Percentiles rank a stretch among this genome's conserved stretches.
phyloP scores from a whole-genome alignment of 1,140 invertebrate genomes.

The Whitmania pigra region DNA sequence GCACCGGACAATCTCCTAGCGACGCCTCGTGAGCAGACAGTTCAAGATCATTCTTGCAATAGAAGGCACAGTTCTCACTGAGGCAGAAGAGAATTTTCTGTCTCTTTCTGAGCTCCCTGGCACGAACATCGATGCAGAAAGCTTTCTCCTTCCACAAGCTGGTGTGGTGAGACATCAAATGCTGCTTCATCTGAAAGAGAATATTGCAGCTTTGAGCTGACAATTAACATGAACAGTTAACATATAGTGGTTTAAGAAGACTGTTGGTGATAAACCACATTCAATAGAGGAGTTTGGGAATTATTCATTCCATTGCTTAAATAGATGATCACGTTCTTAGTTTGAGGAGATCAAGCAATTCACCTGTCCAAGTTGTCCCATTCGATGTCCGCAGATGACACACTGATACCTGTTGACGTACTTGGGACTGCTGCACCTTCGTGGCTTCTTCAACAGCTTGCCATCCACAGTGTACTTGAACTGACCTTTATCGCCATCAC shows the following conservation, averaged over 20 bases:
- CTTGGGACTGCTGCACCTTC: neutral
- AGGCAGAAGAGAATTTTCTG: slow-evolving; percentile 18
- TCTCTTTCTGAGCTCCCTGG: slow-evolving; percentile 14
- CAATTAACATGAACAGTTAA: too few species aligned
- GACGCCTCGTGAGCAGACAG: neutral
- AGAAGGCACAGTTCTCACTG: slow-evolving; percentile 5
- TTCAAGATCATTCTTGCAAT: slow-evolving; percentile 14
- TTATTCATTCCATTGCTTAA: neutral
- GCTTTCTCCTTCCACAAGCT: neutral
- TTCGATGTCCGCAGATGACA: neutral
- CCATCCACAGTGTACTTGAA: slow-evolving; percentile 9
- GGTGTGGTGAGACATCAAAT: neutral
- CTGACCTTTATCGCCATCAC: neutral
- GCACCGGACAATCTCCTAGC: neutral
- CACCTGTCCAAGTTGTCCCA: neutral
- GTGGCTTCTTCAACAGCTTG: neutral
- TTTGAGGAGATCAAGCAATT: neutral
- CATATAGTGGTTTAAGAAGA: too few species aligned
- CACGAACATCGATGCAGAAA: slow-evolving; percentile 16
- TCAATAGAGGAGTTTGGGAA: too few species aligned
- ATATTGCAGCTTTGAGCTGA: neutral
- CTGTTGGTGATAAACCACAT: too few species aligned
- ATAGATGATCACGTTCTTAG: neutral
- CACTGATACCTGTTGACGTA: neutral
- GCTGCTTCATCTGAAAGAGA: slow-evolving; percentile 5